Evolutionary conservation across 1,140 invertebrate species (phyloP).

Genomic region (Aphelenchoides avenae): DNA sequence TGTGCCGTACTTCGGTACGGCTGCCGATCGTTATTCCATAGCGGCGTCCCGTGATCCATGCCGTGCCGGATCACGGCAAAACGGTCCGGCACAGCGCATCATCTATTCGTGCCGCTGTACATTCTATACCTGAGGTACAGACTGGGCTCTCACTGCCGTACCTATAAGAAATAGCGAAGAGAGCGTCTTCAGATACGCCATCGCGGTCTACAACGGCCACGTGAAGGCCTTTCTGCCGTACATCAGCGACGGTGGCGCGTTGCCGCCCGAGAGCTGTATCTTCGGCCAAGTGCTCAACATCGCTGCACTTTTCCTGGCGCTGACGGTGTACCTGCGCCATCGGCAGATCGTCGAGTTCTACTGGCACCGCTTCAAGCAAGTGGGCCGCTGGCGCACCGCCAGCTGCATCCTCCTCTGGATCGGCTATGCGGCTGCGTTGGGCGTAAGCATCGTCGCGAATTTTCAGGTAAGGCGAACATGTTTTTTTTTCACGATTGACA

Average conservation of each 20-base stretch:
- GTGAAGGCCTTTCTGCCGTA: constrained; percentile 57
- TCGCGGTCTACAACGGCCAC: constrained; percentile 49
- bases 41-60: too few relatives aligned
- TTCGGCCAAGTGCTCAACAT: constrained; percentile 62
- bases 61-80: too few relatives aligned
- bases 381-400: constrained; percentile 38
- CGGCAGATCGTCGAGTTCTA: constrained; percentile 53
- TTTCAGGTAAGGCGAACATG: constrained; percentile 61
- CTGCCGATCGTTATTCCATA: too few relatives aligned
- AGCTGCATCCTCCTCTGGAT: constrained; percentile 48
- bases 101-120: too few relatives aligned
- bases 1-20: too few relatives aligned
- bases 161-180: too few relatives aligned
- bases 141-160: too few relatives aligned
- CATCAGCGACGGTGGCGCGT: constrained; percentile 61
- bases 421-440: constrained; percentile 60
- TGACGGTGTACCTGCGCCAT: constrained; percentile 47
- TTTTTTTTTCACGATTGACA: too few relatives aligned
- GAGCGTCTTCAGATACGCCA: constrained; percentile 54
- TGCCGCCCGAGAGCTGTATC: constrained; percentile 61
- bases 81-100: too few relatives aligned
- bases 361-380: constrained; percentile 46
- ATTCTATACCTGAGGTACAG: too few relatives aligned
- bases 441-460: constrained; percentile 61
- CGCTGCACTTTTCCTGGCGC: constrained; percentile 53